Conservation (phyloP, 2,113 vertebrate genomes). For the Haplotaxodon microlepis region DNA sequence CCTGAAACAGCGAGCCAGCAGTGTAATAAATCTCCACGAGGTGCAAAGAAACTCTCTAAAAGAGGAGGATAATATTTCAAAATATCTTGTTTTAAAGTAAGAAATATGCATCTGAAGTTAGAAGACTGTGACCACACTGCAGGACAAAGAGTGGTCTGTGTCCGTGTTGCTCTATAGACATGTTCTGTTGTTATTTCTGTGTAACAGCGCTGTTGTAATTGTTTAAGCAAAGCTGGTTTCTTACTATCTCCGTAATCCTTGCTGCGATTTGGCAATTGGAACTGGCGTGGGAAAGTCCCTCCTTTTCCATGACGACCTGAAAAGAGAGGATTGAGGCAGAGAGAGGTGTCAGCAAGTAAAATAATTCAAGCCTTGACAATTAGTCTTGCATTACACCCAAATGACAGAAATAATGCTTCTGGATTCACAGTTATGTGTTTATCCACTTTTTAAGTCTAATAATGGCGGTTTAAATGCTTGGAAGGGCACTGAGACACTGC, state of each 20-base stretch:
- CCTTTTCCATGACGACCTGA: slow-evolving; percentile 82
- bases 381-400: background rate
- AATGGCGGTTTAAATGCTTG: background rate
- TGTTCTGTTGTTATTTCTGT: background rate
- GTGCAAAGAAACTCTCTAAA: background rate
- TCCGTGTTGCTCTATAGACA: background rate
- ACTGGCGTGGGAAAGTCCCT: slow-evolving; percentile 86
- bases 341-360: background rate
- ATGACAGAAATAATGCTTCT: background rate
- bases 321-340: slow-evolving; percentile 32
- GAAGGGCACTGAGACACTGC: background rate
- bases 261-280: slow-evolving; percentile 81
- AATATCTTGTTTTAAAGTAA: background rate
- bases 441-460: background rate
- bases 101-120: background rate
- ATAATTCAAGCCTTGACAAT: background rate
- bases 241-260: slow-evolving; percentile 89
- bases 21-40: background rate
- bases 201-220: background rate
- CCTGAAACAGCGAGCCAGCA: slow-evolving; percentile 23
- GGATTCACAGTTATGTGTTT: fast-evolving
- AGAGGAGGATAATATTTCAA: background rate
- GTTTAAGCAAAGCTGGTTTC: slow-evolving; percentile 22
- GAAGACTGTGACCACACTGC: background rate
- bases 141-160: background rate